Evolutionary conservation across 2,113 vertebrate species (phyloP).

Genomic region (Tylochromis polylepis): DNA sequence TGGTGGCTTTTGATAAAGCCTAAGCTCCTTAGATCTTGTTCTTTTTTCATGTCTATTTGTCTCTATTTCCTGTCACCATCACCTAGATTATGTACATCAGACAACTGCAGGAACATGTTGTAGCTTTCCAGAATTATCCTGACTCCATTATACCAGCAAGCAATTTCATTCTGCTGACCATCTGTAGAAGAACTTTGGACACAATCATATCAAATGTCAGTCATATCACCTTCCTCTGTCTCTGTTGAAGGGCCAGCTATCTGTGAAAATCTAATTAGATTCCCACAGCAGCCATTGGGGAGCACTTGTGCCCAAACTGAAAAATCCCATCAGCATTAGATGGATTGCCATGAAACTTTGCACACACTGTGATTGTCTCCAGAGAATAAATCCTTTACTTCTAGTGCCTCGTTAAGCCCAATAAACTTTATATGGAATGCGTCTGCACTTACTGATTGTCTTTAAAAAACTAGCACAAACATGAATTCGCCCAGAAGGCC

Average conservation of each 20-base stretch:
- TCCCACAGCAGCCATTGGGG: neutral
- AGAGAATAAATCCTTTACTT: neutral
- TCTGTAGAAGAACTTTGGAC: neutral
- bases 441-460: neutral
- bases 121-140: neutral
- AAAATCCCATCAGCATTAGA: neutral
- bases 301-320: neutral
- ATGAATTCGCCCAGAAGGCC: neutral
- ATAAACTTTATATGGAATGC: neutral
- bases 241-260: neutral
- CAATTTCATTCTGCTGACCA: neutral
- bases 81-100: neutral
- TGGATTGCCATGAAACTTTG: neutral
- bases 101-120: neutral
- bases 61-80: neutral
- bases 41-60: neutral
- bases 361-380: neutral
- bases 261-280: neutral
- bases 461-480: neutral
- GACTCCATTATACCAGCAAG: neutral
- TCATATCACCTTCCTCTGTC: neutral
- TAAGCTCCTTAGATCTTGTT: neutral
- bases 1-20: neutral
- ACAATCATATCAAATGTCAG: neutral
- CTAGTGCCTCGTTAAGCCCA: neutral